Base-by-base conservation (phyloP, 2,888 invertebrate genomes). In the Cephonodes hylas region DNA sequence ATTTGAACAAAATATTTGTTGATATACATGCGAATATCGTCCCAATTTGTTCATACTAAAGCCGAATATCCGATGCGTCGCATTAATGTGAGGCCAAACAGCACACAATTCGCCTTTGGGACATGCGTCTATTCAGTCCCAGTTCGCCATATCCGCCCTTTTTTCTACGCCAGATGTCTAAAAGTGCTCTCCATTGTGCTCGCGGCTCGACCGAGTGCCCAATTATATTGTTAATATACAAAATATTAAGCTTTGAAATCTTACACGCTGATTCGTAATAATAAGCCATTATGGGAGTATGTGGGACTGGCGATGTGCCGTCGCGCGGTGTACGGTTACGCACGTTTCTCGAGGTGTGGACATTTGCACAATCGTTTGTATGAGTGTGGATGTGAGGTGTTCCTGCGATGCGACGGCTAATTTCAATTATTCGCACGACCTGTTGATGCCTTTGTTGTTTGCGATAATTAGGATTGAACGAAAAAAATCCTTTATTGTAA, bases 201-300 rank as follows among this genome's bases (percentile, higher is more conserved):
- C 72, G 71, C 66, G 74, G 73, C 79, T 81, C 85, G 84, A 81
- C 79, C 81, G 88, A 86, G 81, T 91, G 85, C 90, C 91, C 92
- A 91, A 91, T 92, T 92, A 91, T 91, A 90, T 91, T 91, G 91
- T 92, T 91, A 92, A 92, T 92, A 90, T 90, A 82, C 79, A 89
- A 88, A 91, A 91, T 90, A 90, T 88, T 84, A 85, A 83, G 82
- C 85, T 80, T 88, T 87, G 89, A 88, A 90, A 91, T 88, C 83
- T 83, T 81, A 90, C 88, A 89, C 91, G 84, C 75, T 76, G 78
- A 75, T 53, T 69, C 63, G 70, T 79, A 84, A 91, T 91, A 92
- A 92, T 92, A 90, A 91, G 90, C 89, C 74, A 89, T 91, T 89
- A 89, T 87, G 74, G 65, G 65, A 63, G 1, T 6, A 31, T 15